phyloP scores from a whole-genome alignment of 1,140 invertebrate genomes.

The Zaprionus ornatus region DNA sequence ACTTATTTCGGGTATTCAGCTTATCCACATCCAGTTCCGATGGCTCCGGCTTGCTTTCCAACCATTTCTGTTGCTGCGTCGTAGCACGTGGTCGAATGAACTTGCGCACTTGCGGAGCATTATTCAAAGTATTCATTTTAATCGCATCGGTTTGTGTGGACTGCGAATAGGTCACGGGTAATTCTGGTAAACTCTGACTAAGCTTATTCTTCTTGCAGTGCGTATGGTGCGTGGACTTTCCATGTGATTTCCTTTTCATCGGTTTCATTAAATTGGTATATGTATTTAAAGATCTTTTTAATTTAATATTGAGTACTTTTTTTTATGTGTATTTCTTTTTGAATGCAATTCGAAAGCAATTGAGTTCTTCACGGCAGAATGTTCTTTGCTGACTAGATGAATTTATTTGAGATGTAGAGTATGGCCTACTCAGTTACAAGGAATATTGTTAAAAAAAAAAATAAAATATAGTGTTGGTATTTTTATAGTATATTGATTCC shows the following conservation, averaged over 20 bases:
- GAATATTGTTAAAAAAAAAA: no score
- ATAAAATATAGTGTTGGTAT: background rate
- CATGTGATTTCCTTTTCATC: background rate
- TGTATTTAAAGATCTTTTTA: background rate
- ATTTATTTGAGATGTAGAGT: background rate
- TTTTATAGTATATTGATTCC: background rate
- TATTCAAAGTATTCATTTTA: background rate
- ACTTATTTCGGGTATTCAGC: background rate
- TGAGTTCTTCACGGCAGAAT: background rate
- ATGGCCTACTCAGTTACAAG: background rate
- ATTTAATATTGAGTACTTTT: background rate
- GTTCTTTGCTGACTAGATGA: background rate
- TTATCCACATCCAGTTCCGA: background rate
- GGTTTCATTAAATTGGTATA: background rate
- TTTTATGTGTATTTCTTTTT: no score
- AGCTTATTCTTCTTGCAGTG: background rate
- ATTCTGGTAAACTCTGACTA: background rate
- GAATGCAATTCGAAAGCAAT: background rate
- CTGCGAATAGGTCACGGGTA: background rate
- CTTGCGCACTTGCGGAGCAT: background rate
- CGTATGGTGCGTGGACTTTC: background rate
- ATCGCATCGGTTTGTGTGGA: slow-evolving; percentile 7
- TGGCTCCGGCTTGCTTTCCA: background rate
- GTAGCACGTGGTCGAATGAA: background rate
- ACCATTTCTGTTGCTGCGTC: background rate